Percentiles rank a stretch among this genome's conserved stretches.
phyloP scores from a whole-genome alignment of 2,797 vertebrate species.

The Trichosurus vulpecula region DNA sequence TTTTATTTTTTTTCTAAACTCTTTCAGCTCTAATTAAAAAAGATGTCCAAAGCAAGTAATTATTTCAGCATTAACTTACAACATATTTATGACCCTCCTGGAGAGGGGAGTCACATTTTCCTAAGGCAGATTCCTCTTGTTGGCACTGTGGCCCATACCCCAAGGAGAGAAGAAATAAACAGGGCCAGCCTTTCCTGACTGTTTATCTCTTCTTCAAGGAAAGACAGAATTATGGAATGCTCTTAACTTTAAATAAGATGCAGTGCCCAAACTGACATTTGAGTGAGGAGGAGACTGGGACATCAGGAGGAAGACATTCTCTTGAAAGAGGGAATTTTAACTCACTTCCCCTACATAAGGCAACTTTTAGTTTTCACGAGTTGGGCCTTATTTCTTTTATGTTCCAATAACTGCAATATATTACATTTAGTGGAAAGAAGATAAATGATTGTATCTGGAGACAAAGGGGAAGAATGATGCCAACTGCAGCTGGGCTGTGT shows the following conservation, averaged over 20 bases:
- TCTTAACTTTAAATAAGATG: conserved; percentile 52
- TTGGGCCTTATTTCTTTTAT: conserved; percentile 39
- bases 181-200: conserved; percentile 26
- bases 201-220: conserved; percentile 36
- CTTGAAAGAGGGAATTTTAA: conserved; percentile 40
- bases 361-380: conserved; percentile 49
- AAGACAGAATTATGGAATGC: background rate
- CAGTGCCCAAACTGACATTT: background rate
- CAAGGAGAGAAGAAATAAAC: conserved; percentile 18
- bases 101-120: background rate
- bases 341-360: conserved; percentile 49
- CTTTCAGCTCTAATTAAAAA: conserved; percentile 67
- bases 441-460: conserved; percentile 23
- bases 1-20: conserved; percentile 69
- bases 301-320: background rate
- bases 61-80: conserved; percentile 64
- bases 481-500: background rate
- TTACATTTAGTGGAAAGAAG: conserved; percentile 26
- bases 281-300: background rate
- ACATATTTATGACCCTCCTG: conserved; percentile 35
- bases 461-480: conserved; percentile 13
- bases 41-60: conserved; percentile 68
- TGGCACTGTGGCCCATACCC: background rate
- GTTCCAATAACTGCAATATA: conserved; percentile 47
- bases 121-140: conserved; percentile 36